Base-by-base conservation (phyloP, 2,797 vertebrate genomes). In the Crenichthys baileyi region DNA sequence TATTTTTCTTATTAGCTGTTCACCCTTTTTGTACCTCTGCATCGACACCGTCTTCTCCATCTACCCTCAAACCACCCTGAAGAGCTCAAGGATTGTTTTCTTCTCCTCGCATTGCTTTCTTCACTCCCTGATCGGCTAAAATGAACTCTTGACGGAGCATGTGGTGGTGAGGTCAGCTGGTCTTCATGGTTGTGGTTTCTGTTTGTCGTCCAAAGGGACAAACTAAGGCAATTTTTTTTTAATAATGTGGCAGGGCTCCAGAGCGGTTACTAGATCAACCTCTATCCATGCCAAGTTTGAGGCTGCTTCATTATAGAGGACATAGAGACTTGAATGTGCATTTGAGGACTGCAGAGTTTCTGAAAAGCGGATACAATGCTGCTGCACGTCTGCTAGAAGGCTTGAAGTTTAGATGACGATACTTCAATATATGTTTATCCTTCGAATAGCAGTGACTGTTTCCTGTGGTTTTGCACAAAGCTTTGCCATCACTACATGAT, bases 131-230 rank as follows among this genome's bases (percentile, higher is more conserved):
- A 86, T 89, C 88, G 85, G 90, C 79, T 31, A 71, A 77, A 73
- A 58, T 0, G 8, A 70, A 72, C 72, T 29, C 78, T 75, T 75
- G 15, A 0, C 67, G 77, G 76, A 63, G 18, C 58, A 29, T 0
- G 75, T 50, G 39, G 50, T 0, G 41, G 26, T 82, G 89, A 85
- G 76, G 87, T 85, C 55, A 85, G 60, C n/a, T 24, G 0, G 79
- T 88, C 80, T 88, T 89, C 81, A 79, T 87, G 83, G 81, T 56
- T 63, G 78, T 26, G 74, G 74, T 67, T 53, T 72, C 74, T 78
- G 89, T 87, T 85, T 83, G 72, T 79, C 24, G 13, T 78, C 75
- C 73, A 7, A 12, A 46, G 75, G 75, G 82, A 82, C 56, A 26
- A 84, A 67, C 78, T 78, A 82, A 36, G 58, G 80, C 63, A 56